These are phyloP conservation scores for Clinocottus analis DNA, from an alignment of 2,113 vertebrate genomes.

Conservation along the genomic window DNA sequence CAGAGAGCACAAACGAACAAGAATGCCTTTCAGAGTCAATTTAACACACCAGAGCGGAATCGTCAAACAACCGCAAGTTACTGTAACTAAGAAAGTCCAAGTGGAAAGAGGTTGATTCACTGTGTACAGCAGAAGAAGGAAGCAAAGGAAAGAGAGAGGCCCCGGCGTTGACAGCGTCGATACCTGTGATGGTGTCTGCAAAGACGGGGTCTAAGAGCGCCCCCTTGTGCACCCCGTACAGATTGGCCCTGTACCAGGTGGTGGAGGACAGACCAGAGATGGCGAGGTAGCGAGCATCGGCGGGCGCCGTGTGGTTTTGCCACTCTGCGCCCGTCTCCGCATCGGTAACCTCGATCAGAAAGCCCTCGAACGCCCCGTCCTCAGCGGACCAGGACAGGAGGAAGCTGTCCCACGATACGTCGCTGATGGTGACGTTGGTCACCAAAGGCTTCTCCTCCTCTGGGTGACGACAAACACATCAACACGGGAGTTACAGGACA, in stretches of 20 bases:
- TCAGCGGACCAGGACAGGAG: conserved; percentile 90
- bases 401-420: conserved; percentile 92
- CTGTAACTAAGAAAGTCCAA: conserved; percentile 4
- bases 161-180: conserved; percentile 29
- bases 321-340: conserved; percentile 70
- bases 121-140: conserved; percentile 35
- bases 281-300: conserved; percentile 77
- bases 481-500: conserved; percentile 58
- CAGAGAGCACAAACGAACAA: background rate
- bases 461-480: conserved; percentile 85
- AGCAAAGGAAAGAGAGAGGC: conserved; percentile 40
- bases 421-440: conserved; percentile 83
- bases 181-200: conserved; percentile 89
- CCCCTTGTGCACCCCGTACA: conserved; percentile 85
- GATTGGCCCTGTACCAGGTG: conserved; percentile 87
- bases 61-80: conserved; percentile 9
- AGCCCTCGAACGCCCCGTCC: conserved; percentile 85
- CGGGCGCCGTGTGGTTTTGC: conserved; percentile 84
- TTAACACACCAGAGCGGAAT: conserved; percentile 8
- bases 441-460: conserved; percentile 88
- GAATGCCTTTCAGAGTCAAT: background rate
- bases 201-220: conserved; percentile 83
- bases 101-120: conserved; percentile 8
- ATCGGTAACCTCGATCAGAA: conserved; percentile 91
- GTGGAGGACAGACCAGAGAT: conserved; percentile 86